A percentile compares a stretch with the other conserved stretches of the same genome.
Conservation (phyloP, 1,140 invertebrate species). For the Frieseomelitta varia region DNA sequence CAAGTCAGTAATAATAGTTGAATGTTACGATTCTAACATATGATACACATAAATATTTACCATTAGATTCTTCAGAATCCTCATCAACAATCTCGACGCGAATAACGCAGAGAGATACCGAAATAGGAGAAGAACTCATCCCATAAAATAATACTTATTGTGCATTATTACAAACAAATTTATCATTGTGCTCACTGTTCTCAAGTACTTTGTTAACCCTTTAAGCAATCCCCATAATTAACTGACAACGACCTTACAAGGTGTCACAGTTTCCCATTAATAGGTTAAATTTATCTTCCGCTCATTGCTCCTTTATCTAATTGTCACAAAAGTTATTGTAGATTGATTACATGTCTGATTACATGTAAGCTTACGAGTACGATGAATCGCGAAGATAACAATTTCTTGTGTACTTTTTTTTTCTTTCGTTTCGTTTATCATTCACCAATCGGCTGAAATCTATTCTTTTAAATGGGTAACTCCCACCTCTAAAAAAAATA, state of each 20-base stretch:
- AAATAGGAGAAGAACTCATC: constrained; percentile 80
- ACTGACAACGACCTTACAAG: constrained; percentile 11
- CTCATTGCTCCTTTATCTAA: background rate
- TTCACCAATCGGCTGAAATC: background rate
- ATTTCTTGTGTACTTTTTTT: background rate
- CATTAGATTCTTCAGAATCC: constrained; percentile 72
- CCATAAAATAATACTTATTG: constrained; percentile 68
- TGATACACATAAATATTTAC: constrained; percentile 56
- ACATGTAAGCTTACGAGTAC: background rate
- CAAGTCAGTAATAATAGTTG: constrained; percentile 29
- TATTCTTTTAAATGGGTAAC: constrained; percentile 1
- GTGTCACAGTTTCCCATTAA: background rate
- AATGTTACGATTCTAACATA: constrained; percentile 4
- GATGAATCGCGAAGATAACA: background rate
- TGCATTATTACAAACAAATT: constrained; percentile 52
- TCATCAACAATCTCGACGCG: constrained; percentile 83
- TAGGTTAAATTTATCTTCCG: constrained; percentile 23
- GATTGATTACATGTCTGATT: background rate
- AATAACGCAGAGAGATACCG: constrained; percentile 84
- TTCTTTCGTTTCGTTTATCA: background rate
- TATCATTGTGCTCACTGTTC: constrained; percentile 41
- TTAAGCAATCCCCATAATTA: constrained; percentile 30
- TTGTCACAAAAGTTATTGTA: background rate
- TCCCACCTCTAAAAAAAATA: background rate
- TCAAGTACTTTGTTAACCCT: constrained; percentile 21